Conservation (phyloP, 2,888 invertebrate species). For the Perizoma flavofasciatum region DNA sequence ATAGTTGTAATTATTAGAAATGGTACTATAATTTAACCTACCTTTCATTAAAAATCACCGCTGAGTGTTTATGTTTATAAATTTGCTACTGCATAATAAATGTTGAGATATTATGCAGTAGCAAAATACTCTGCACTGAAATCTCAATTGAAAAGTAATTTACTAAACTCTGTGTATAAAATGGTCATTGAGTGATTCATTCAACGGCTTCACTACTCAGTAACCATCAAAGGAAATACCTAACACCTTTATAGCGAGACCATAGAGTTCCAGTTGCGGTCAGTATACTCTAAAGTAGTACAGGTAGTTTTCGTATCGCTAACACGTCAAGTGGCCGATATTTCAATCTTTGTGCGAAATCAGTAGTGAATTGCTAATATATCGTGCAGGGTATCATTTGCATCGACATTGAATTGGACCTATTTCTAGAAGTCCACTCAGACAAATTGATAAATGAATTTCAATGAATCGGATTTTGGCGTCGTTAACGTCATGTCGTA, state of each 20-base stretch:
- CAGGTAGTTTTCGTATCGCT: constrained; percentile 4
- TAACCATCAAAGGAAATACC: constrained; percentile 11
- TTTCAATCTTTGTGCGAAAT: constrained; percentile 28
- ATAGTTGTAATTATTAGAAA: too few relatives aligned
- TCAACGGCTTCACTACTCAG: constrained; percentile 19
- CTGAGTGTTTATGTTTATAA: too few relatives aligned
- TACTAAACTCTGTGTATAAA: constrained; percentile 9
- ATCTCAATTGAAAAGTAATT: background rate
- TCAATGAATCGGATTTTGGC: too few relatives aligned
- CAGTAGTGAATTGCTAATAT: constrained; percentile 25
- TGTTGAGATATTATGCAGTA: too few relatives aligned
- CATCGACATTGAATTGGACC: background rate
- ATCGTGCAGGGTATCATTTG: constrained; percentile 18
- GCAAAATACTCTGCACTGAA: too few relatives aligned
- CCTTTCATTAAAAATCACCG: too few relatives aligned
- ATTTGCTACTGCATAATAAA: too few relatives aligned
- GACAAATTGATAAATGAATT: too few relatives aligned
- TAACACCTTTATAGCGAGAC: constrained; percentile 10
- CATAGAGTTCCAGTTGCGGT: constrained; percentile 23
- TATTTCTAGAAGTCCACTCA: constrained; percentile 21
- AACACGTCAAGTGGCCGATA: constrained; percentile 23
- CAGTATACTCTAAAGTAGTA: constrained; percentile 10
- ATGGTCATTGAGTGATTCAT: constrained; percentile 27
- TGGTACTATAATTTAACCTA: too few relatives aligned
- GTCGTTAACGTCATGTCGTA: too few relatives aligned